Percentiles rank a stretch among this genome's conserved stretches.
phyloP scores from a whole-genome alignment of 1,140 invertebrate species.

The Saccostrea glomerata region DNA sequence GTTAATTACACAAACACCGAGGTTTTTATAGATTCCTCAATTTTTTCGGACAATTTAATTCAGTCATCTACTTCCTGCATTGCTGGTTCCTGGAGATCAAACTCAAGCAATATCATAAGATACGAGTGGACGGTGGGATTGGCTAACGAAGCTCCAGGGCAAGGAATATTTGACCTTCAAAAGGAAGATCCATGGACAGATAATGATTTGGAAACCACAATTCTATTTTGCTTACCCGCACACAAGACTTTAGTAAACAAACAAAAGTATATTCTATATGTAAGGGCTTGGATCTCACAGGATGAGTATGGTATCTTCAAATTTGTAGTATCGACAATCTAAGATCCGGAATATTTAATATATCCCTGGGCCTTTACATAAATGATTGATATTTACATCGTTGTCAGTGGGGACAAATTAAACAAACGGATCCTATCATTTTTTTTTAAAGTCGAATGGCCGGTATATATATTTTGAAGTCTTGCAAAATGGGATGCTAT shows the following conservation, averaged over 20 bases:
- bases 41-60: background rate
- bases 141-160: background rate
- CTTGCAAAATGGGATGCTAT: too few relatives aligned
- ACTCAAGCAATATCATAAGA: background rate
- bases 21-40: background rate
- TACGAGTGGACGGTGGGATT: background rate
- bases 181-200: background rate
- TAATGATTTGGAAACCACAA: background rate
- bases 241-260: background rate
- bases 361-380: too few relatives aligned
- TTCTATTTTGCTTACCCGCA: constrained; percentile 1
- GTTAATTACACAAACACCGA: background rate
- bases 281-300: background rate
- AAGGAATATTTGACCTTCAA: background rate
- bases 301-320: background rate
- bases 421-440: too few relatives aligned
- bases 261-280: background rate
- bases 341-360: too few relatives aligned
- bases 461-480: too few relatives aligned
- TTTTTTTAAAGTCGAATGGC: too few relatives aligned
- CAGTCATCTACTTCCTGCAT: background rate
- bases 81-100: background rate
- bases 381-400: too few relatives aligned
- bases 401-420: too few relatives aligned
- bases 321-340: background rate